phyloP scores from a whole-genome alignment of 2,797 vertebrate genomes.

The Meriones psammophilus region DNA sequence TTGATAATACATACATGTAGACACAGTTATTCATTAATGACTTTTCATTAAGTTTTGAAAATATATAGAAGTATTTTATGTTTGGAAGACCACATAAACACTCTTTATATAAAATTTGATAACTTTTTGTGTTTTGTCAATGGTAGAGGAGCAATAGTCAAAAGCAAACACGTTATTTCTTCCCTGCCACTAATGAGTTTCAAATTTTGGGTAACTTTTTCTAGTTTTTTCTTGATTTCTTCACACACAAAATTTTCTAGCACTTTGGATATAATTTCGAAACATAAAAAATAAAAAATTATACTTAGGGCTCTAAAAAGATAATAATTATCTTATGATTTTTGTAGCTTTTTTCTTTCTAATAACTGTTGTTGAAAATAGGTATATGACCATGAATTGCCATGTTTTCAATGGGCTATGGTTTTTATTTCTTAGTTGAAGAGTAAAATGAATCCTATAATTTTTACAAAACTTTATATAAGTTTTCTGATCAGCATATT shows the following conservation, averaged over 20 bases:
- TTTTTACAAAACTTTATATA: not conserved
- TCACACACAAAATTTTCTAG: not conserved
- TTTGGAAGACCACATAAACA: not conserved
- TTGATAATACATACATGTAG: not conserved
- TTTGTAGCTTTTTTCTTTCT: constrained; percentile 8
- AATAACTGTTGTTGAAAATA: not conserved
- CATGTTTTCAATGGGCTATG: not conserved
- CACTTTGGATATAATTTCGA: not conserved
- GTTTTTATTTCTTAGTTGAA: not conserved
- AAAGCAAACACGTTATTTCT: not conserved
- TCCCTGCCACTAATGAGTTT: not conserved
- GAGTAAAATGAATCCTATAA: not conserved
- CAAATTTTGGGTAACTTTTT: not conserved
- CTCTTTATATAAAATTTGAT: not conserved
- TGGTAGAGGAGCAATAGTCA: not conserved
- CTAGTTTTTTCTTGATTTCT: not conserved
- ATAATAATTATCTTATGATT: not conserved
- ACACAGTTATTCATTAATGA: not conserved
- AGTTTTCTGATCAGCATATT: not conserved
- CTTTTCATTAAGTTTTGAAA: not conserved
- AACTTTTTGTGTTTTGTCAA: not conserved
- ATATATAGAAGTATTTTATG: not conserved
- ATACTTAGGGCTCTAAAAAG: not conserved
- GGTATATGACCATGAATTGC: not conserved
- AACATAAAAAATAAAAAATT: not conserved